Base-by-base conservation (phyloP, 2,888 invertebrate genomes). In the Spatulosminthurus flaviceps region DNA sequence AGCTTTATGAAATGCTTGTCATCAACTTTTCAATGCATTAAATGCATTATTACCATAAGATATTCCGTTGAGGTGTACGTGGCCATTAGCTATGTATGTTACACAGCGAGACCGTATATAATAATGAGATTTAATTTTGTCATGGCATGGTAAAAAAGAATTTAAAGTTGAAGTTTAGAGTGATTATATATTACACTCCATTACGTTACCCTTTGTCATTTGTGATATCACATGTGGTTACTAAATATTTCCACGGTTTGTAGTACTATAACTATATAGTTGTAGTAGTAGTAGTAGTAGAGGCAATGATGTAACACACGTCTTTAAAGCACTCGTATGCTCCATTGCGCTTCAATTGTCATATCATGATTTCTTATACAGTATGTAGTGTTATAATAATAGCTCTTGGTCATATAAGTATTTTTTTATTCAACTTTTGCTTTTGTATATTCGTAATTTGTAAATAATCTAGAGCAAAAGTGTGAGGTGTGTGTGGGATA, bases 381-480 rank as follows among this genome's bases (percentile, higher is more conserved):
- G 51, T n/a, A n/a, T n/a, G n/a, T n/a, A n/a, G n/a, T n/a, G n/a
- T n/a, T 19, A n/a, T 16, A 51, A 51, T 51, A n/a, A 51, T 51
- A 51, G 51, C n/a, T n/a, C n/a, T n/a, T 51, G 7, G 51, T 51
- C 51, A 51, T 51, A 51, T 11, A 51, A 51, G 16, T 51, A 19
- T 5, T 2, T 51, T 51, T 51, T 51, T 19, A 51, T 9, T 13
- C 13, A 41, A 13, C 9, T 41, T 4, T n/a, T 51, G n/a, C 51
- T 51, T 51, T 51, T 51, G 51, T 51, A 51, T n/a, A n/a, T n/a
- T n/a, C n/a, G 51, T 51, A 51, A 51, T 51, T 51, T 51, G 51
- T 51, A 51, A 51, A 51, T 51, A 51, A 51, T 51, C 51, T 51
- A 51, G 51, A 51, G 51, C 51, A 51, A n/a, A 19, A 51, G 16